Percentiles rank a stretch among this genome's conserved stretches.
Conservation (phyloP, 2,113 vertebrate species). For the Megalops atlanticus region DNA sequence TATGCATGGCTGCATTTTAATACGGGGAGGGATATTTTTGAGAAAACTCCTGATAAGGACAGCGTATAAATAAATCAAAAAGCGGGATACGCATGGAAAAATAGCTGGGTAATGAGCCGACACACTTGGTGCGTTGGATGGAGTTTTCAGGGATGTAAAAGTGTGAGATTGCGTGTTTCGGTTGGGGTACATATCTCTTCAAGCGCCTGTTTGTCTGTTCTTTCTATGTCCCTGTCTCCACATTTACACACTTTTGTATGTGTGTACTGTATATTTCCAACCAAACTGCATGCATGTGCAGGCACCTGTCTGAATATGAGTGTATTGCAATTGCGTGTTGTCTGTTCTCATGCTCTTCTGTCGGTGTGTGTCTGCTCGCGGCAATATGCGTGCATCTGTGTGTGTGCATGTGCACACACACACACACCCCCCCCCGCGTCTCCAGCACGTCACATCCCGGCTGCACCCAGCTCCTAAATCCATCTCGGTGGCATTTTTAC, state of each 20-base stretch:
- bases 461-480: slow-evolving; percentile 73
- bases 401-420: not conserved
- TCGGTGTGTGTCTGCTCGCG: not conserved
- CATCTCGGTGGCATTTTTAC: slow-evolving; percentile 85
- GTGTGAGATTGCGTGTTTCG: not conserved
- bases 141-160: slow-evolving; percentile 30
- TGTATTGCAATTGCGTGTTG: no score
- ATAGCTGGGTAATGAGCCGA: slow-evolving; percentile 35
- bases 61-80: slow-evolving; percentile 39
- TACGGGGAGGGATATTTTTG: slow-evolving; percentile 55
- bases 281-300: not conserved
- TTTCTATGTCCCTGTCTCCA: not conserved
- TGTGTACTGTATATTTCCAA: not conserved
- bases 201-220: slow-evolving; percentile 7
- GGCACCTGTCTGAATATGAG: not conserved
- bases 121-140: slow-evolving; percentile 26
- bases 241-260: not conserved
- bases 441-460: slow-evolving; percentile 39
- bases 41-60: slow-evolving; percentile 60
- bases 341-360: no score
- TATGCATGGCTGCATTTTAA: slow-evolving; percentile 67
- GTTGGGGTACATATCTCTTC: slow-evolving; percentile 22
- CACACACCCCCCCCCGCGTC: slow-evolving; percentile 42
- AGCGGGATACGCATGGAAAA: slow-evolving; percentile 39
- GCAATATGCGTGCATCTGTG: slow-evolving; percentile 27